These are phyloP conservation scores for Cantharis rufa DNA, from an alignment of 2,888 invertebrate genomes.

Conservation along the genomic window DNA sequence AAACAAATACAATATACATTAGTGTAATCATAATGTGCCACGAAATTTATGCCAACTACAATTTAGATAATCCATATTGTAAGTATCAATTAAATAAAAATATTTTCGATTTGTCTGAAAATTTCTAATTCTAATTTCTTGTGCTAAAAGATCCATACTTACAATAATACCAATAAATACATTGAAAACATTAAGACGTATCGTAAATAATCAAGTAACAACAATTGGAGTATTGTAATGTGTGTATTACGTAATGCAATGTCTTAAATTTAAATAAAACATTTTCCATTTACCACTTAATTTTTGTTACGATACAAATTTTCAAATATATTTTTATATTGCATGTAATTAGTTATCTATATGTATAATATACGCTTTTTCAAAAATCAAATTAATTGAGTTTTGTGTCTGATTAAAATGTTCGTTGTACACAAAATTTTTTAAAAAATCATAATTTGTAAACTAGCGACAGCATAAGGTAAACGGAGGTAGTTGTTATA, in stretches of 20 bases:
- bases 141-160: not conserved
- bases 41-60: not conserved
- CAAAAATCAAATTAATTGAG: not conserved
- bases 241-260: not conserved
- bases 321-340: not conserved
- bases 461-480: not conserved
- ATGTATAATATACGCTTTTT: not conserved
- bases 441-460: not conserved
- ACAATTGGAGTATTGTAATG: not conserved
- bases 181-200: not conserved
- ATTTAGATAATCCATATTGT: not conserved
- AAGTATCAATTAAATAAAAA: not conserved
- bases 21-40: not conserved
- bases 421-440: not conserved
- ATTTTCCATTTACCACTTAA: not conserved
- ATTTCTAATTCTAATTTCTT: not conserved
- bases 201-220: not conserved
- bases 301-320: not conserved
- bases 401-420: not conserved
- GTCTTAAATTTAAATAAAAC: not conserved
- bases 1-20: slow-evolving; percentile 6
- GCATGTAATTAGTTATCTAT: not conserved
- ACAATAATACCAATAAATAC: not conserved
- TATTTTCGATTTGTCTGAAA: not conserved
- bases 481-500: not conserved